These are phyloP conservation scores for Erebia ligea DNA, from an alignment of 2,888 invertebrate species.

Conservation along the genomic window DNA sequence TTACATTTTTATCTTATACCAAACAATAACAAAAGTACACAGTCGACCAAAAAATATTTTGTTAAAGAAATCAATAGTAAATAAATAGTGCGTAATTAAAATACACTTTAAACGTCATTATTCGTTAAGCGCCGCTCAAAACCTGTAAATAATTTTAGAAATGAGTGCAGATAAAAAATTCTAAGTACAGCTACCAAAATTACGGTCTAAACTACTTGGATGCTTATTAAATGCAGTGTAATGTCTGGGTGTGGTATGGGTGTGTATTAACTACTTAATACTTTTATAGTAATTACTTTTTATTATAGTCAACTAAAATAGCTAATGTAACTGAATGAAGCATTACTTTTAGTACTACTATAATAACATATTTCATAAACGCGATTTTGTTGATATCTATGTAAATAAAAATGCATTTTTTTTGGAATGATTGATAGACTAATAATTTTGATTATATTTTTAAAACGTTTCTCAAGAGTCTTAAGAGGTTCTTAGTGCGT, in stretches of 20 bases:
- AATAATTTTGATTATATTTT: too few relatives aligned
- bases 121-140: slow-evolving; percentile 25
- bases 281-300: not conserved
- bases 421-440: too few relatives aligned
- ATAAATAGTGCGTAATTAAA: slow-evolving; percentile 31
- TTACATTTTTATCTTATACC: slow-evolving; percentile 33
- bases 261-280: slow-evolving; percentile 18
- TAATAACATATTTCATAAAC: slow-evolving; percentile 19
- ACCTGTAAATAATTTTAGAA: slow-evolving; percentile 29
- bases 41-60: slow-evolving; percentile 6
- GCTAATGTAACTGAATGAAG: slow-evolving; percentile 8
- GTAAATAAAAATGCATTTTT: too few relatives aligned
- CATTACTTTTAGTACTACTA: not conserved
- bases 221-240: slow-evolving; percentile 26
- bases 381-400: not conserved
- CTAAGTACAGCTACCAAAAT: slow-evolving; percentile 10
- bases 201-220: slow-evolving; percentile 16
- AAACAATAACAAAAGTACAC: slow-evolving; percentile 42
- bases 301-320: not conserved
- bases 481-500: not conserved
- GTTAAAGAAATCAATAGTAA: slow-evolving; percentile 22
- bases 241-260: slow-evolving; percentile 26
- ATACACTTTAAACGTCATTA: slow-evolving; percentile 1
- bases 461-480: too few relatives aligned
- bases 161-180: slow-evolving; percentile 11